Conservation (phyloP, 2,888 invertebrate species). For the Pammene aurita region DNA sequence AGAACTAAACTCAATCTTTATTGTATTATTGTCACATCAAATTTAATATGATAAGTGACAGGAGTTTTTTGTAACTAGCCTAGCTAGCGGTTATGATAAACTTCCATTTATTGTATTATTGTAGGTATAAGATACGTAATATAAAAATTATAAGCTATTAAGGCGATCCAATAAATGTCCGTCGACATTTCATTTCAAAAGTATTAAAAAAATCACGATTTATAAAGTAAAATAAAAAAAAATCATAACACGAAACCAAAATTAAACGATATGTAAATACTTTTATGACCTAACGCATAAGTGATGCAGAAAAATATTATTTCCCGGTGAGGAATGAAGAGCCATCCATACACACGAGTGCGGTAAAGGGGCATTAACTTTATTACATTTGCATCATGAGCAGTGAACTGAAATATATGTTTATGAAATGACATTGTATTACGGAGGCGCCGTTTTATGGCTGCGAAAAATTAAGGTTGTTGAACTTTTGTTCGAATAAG, state of each 20-base stretch:
- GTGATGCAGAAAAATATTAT: constrained; percentile 58
- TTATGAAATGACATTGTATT: constrained; percentile 44
- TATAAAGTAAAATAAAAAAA: not conserved
- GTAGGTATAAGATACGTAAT: no score
- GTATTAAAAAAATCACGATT: not conserved
- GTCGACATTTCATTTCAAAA: not conserved
- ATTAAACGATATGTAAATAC: constrained; percentile 14
- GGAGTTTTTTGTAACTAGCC: no score
- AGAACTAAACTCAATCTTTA: no score
- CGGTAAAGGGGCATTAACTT: constrained; percentile 66
- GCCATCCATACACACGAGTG: constrained; percentile 61
- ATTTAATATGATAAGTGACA: no score
- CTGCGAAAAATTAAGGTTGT: constrained; percentile 36
- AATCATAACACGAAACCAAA: not conserved
- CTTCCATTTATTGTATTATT: no score
- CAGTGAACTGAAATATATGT: constrained; percentile 70
- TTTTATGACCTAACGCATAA: constrained; percentile 34
- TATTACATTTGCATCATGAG: constrained; percentile 77
- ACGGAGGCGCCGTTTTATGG: constrained; percentile 30
- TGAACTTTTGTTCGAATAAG: constrained; percentile 19
- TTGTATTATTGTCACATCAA: no score
- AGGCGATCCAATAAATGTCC: not conserved
- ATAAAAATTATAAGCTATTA: no score
- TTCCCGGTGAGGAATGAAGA: constrained; percentile 62
- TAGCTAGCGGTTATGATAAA: no score